Conservation (phyloP, 1,140 invertebrate genomes). For the Dermatophagoides farinae region DNA sequence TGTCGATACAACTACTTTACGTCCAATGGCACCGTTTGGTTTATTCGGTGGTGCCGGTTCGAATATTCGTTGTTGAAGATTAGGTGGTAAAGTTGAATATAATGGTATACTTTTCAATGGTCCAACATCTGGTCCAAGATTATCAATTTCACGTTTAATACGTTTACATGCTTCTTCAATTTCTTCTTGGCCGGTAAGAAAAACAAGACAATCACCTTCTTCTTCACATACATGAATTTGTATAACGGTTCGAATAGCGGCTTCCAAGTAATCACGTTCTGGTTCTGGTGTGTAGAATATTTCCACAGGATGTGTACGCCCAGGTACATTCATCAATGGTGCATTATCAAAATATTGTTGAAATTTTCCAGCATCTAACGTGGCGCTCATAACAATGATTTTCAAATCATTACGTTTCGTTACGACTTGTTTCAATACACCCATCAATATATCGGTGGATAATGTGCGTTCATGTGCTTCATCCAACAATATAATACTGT, state of each 20-base stretch:
- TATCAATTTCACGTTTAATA: conserved; percentile 89
- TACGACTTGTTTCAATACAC: conserved; percentile 89
- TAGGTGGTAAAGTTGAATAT: conserved; percentile 93
- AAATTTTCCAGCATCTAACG: conserved; percentile 98
- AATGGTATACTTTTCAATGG: conserved; percentile 95
- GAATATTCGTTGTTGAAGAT: conserved; percentile 91
- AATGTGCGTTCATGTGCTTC: conserved; percentile 97
- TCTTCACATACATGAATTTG: conserved; percentile 99
- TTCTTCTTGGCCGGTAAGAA: conserved; percentile 86
- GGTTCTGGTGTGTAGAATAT: conserved; percentile 99
- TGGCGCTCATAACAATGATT: conserved; percentile 97
- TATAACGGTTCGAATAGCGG: conserved; percentile 90
- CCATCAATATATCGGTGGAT: conserved; percentile 97
- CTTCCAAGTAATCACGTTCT: conserved; percentile 92
- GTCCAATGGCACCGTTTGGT: conserved; percentile 71
- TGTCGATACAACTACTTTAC: conserved; percentile 89
- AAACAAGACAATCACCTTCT: conserved; percentile 76
- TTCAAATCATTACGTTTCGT: conserved; percentile 84
- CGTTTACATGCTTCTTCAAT: conserved; percentile 98
- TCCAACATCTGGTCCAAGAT: conserved; percentile 83
- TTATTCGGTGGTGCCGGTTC: conserved; percentile 80
- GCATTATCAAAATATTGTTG: conserved; percentile 95
- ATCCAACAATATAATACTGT: conserved; percentile 81
- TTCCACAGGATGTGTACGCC: conserved; percentile 84
- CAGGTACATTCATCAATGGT: conserved; percentile 94